Conservation (phyloP, 2,113 vertebrate species). For the Atrichornis clamosus region DNA sequence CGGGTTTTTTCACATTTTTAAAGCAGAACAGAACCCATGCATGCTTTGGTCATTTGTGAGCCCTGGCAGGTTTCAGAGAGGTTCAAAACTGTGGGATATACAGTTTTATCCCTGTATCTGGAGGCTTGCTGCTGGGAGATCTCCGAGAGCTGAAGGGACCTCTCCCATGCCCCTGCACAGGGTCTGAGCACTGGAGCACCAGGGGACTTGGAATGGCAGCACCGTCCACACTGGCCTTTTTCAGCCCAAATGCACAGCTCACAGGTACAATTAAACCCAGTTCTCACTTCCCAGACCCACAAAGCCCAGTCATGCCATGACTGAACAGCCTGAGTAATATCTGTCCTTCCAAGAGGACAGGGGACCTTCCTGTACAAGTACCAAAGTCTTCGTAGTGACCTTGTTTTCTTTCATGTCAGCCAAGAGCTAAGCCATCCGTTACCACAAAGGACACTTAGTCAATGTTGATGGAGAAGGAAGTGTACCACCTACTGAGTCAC, state of each 20-base stretch:
- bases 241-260: neutral
- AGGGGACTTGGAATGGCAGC: neutral
- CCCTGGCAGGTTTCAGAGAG: neutral
- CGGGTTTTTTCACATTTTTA: neutral
- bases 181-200: neutral
- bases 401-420: neutral
- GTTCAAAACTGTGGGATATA: neutral
- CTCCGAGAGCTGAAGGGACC: neutral
- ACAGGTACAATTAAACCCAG: neutral
- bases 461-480: constrained; percentile 16
- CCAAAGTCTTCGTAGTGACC: neutral
- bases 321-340: neutral
- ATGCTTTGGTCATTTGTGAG: neutral
- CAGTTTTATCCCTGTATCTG: neutral
- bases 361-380: neutral
- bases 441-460: constrained; percentile 49
- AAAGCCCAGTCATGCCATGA: neutral
- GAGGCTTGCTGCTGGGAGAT: neutral
- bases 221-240: neutral
- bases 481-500: constrained; percentile 60
- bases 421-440: neutral
- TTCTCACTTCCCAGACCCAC: neutral
- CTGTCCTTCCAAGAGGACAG: neutral
- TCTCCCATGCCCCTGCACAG: neutral
- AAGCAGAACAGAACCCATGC: neutral